These are phyloP conservation scores for Epizoanthus stellaris DNA, from an alignment of 92 coral and sea anemone species.

Conservation along the genomic window DNA sequence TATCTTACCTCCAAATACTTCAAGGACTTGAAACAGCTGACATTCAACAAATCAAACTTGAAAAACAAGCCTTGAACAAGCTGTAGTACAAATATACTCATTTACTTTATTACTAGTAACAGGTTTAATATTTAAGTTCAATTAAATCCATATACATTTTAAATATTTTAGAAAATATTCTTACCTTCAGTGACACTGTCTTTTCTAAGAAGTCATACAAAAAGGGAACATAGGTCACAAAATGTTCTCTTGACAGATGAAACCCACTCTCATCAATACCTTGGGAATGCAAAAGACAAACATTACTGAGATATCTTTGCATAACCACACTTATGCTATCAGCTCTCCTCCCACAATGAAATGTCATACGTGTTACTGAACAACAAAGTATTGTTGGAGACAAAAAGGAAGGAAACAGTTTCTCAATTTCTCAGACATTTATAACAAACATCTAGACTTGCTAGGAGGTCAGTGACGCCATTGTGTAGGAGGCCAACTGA, in stretches of 20 bases:
- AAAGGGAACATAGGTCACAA: slow-evolving; percentile 43
- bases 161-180: background rate
- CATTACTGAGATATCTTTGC: background rate
- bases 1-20: slow-evolving; percentile 81
- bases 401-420: no score
- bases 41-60: slow-evolving; percentile 75
- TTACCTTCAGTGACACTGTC: slow-evolving; percentile 63
- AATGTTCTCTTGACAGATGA: slow-evolving; percentile 26
- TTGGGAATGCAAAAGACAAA: background rate
- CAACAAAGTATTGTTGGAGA: background rate
- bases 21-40: slow-evolving; percentile 81
- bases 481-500: no score
- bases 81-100: slow-evolving; percentile 44
- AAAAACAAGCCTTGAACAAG: slow-evolving; percentile 78
- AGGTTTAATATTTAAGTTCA: no score
- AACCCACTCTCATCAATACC: slow-evolving; percentile 39
- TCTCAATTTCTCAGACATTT: no score
- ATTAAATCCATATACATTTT: background rate
- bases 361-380: background rate
- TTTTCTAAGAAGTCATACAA: slow-evolving; percentile 45
- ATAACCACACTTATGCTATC: no score
- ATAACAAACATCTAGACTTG: no score
- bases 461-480: no score
- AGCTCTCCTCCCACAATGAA: background rate
- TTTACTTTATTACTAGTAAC: no score